Evolutionary conservation across 1,140 invertebrate species (phyloP).

Genomic region (Maniola jurtina): DNA sequence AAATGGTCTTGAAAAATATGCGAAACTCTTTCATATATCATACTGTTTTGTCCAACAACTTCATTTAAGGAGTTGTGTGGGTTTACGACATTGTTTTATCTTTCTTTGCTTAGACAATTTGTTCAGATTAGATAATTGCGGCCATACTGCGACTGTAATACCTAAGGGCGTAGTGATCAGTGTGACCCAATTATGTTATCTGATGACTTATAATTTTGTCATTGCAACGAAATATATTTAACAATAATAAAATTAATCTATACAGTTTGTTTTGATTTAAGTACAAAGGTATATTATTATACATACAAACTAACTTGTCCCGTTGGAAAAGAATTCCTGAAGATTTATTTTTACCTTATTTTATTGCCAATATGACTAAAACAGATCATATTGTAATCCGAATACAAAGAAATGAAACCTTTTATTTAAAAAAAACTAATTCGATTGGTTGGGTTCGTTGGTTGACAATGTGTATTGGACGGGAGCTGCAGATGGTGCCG

Average conservation of each 20-base stretch:
- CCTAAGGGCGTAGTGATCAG: slow-evolving; percentile 14
- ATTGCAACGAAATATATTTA: neutral
- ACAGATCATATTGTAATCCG: too few relatives aligned
- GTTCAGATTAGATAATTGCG: neutral
- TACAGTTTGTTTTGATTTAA: too few relatives aligned
- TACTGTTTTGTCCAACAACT: neutral
- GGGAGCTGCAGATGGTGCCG: too few relatives aligned
- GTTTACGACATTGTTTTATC: neutral
- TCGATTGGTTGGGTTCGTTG: too few relatives aligned
- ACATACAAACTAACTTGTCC: too few relatives aligned
- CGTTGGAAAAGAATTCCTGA: too few relatives aligned
- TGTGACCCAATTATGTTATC: slow-evolving; percentile 13
- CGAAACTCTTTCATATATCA: neutral
- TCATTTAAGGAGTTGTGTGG: neutral
- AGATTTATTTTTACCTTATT: too few relatives aligned
- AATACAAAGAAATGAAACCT: too few relatives aligned
- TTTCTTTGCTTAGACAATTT: neutral
- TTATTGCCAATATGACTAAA: too few relatives aligned
- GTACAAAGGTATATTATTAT: too few relatives aligned
- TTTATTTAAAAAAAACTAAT: too few relatives aligned
- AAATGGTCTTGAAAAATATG: slow-evolving; percentile 1
- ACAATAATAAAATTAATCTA: neutral
- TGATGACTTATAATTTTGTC: slow-evolving; percentile 1
- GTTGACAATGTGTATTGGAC: too few relatives aligned
- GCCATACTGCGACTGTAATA: neutral